These are phyloP conservation scores for Chionomys nivalis DNA, from an alignment of 2,113 vertebrate genomes.

Conservation along the genomic window DNA sequence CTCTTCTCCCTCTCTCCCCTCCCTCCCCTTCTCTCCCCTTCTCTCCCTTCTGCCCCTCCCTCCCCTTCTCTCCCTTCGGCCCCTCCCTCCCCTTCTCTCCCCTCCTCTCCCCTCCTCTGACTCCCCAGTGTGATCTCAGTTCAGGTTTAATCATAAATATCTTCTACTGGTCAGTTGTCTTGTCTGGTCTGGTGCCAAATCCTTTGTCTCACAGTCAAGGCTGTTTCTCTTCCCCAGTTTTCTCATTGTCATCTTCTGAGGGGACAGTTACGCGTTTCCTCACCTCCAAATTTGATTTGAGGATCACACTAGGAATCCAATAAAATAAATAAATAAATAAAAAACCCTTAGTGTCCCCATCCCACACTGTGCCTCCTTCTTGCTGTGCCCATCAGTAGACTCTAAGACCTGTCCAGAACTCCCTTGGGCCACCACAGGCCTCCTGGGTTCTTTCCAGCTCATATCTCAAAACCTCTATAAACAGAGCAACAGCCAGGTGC, in stretches of 20 bases:
- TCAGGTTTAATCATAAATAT: rapidly evolving
- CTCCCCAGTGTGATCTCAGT: rapidly evolving
- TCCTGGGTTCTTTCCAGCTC: rapidly evolving
- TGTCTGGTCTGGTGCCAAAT: too few species aligned
- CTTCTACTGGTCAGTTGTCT: background rate
- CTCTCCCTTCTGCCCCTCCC: too few species aligned
- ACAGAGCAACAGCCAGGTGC: rapidly evolving
- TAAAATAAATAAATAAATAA: too few species aligned
- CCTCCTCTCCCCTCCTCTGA: background rate
- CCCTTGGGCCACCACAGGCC: rapidly evolving
- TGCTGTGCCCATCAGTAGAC: background rate
- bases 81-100: background rate
- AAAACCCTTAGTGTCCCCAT: rapidly evolving
- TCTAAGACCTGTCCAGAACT: rapidly evolving
- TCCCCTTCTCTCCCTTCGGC: too few species aligned
- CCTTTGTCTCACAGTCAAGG: rapidly evolving
- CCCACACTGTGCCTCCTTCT: rapidly evolving
- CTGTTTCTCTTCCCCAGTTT: rapidly evolving
- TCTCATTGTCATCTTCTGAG: rapidly evolving
- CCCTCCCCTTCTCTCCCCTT: background rate
- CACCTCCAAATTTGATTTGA: background rate
- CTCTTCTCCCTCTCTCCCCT: too few species aligned
- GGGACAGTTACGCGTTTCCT: background rate
- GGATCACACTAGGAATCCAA: background rate
- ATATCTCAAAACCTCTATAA: background rate